Evolutionary conservation across 1,140 invertebrate species (phyloP), one percentile per base, ranked within the genome.

Genomic region (Orussus abietinus): DNA sequence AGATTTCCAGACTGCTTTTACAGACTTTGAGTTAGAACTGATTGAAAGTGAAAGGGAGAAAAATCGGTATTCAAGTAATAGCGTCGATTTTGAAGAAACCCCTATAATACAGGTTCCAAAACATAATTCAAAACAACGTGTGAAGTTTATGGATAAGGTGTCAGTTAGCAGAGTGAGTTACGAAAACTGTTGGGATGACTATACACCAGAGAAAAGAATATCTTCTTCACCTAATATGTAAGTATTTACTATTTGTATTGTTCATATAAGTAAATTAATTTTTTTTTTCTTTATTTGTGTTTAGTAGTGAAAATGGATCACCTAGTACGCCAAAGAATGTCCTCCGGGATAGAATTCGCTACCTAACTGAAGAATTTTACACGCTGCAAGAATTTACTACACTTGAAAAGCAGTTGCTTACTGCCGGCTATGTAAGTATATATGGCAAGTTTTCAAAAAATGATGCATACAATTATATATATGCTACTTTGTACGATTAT

Each of bases 381-480:
- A 21, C 19, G 21, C 36, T 70, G 0, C 38, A 42, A 32, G 59
- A 66, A 43, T 55, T 54, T n/a, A 62, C 66, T 5, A 53, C 42
- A 12, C 41, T 69, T 12, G 67, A 70, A 37, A 66, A 54, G 20
- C 66, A 67, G 43, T 17, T 62, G n/a, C 38, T 38, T 5, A 31
- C 44, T 9, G 57, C 55, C 2, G 53, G 59, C n/a, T n/a, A 38
- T 41, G 41, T 49, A 17, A 49, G 18, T 36, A 19, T 40, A 11
- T 21, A 31, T 22, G 22, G 4, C 14, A 21, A 2, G 25, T 21
- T 18, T 6, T 21, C 25, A 11, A 4, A 9, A 34, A 10, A 18
- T 20, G 12, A 19, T 3, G 4, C 6, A 19, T 35, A 21, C 22
- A 14, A 18, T 10, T 35, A 17, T 20, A n/a, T 13, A 18, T 20